Percentiles rank a stretch among this genome's conserved stretches.
phyloP scores from a whole-genome alignment of 1,140 invertebrate species.

The Lepidotrigona ventralis region DNA sequence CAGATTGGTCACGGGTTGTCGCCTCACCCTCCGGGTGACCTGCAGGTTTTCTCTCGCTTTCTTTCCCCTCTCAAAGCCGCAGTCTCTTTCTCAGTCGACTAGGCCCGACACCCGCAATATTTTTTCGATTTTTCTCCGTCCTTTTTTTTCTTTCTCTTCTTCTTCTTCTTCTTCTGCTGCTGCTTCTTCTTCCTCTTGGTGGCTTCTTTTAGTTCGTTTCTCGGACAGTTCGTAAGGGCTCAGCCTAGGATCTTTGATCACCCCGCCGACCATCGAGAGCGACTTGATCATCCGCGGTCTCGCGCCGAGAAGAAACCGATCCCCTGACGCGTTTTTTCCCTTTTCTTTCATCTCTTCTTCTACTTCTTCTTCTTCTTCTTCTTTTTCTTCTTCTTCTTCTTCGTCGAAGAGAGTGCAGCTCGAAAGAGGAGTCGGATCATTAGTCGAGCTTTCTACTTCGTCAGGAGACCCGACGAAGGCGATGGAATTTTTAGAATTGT shows the following conservation, averaged over 20 bases:
- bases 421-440: constrained; percentile 52
- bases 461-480: constrained; percentile 31
- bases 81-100: background rate
- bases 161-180: background rate
- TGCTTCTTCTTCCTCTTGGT: background rate
- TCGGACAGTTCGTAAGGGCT: constrained; percentile 57
- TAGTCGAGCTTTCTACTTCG: constrained; percentile 53
- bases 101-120: constrained; percentile 51
- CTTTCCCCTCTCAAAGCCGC: constrained; percentile 1
- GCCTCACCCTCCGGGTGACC: constrained; percentile 65
- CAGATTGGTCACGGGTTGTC: constrained; percentile 76
- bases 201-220: constrained; percentile 24
- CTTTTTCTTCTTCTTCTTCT: constrained; percentile 25
- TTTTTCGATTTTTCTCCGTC: constrained; percentile 61
- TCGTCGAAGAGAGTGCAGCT: background rate
- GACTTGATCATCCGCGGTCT: constrained; percentile 70
- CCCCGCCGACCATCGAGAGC: constrained; percentile 66
- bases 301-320: constrained; percentile 69
- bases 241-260: constrained; percentile 69
- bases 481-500: constrained; percentile 37
- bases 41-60: constrained; percentile 23
- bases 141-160: constrained; percentile 18
- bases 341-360: constrained; percentile 15
- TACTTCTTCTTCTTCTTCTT: constrained; percentile 26
- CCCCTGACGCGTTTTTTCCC: constrained; percentile 33